Evolutionary conservation across 2,888 invertebrate species (phyloP).

Genomic region (Campoplex capitator): DNA sequence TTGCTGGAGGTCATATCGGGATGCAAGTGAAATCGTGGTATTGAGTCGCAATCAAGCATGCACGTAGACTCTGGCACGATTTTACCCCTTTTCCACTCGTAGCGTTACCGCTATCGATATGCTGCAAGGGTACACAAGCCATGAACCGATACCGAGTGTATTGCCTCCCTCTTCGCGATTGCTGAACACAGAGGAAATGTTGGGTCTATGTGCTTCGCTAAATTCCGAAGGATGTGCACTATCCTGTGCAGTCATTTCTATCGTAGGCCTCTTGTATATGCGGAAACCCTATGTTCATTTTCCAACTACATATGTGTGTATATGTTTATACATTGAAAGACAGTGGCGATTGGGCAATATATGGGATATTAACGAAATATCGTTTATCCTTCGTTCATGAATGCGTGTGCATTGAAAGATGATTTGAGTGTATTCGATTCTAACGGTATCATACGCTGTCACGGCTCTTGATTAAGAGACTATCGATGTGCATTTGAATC

Average conservation of each 20-base stretch:
- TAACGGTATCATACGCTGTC: background rate
- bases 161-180: slow-evolving; percentile 44
- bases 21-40: slow-evolving; percentile 76
- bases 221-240: slow-evolving; percentile 63
- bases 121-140: slow-evolving; percentile 66
- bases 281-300: slow-evolving; percentile 7
- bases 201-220: slow-evolving; percentile 46
- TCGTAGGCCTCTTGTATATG: slow-evolving; percentile 33
- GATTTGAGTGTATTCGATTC: slow-evolving; percentile 1
- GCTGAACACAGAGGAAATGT: slow-evolving; percentile 51
- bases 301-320: background rate
- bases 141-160: slow-evolving; percentile 64
- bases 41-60: slow-evolving; percentile 80
- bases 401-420: slow-evolving; percentile 14
- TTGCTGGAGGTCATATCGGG: slow-evolving; percentile 77
- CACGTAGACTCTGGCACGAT: slow-evolving; percentile 62
- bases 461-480: background rate
- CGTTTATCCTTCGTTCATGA: slow-evolving; percentile 24
- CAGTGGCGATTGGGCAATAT: slow-evolving; percentile 61
- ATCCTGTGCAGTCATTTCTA: slow-evolving; percentile 42
- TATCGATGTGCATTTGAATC: background rate
- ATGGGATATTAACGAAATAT: slow-evolving; percentile 33
- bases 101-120: slow-evolving; percentile 46
- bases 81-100: slow-evolving; percentile 40
- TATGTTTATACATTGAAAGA: slow-evolving; percentile 40